phyloP scores from a whole-genome alignment of 2,113 vertebrate genomes.

The Anthoscopus minutus region DNA sequence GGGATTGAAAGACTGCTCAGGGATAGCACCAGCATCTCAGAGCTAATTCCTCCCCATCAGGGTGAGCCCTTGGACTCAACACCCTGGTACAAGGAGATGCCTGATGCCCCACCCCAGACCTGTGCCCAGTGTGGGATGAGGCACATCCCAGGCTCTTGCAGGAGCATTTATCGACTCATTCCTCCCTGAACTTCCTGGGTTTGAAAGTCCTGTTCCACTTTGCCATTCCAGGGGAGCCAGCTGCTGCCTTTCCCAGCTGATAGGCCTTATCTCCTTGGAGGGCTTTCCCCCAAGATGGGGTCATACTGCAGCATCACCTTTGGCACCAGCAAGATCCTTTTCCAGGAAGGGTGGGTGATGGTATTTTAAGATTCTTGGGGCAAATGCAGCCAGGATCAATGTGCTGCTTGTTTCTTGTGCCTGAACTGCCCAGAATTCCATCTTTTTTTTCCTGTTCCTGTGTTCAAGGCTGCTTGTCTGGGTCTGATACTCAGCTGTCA shows the following conservation, averaged over 20 bases:
- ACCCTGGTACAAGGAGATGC: rapidly evolving
- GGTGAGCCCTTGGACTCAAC: background rate
- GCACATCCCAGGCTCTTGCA: too few species aligned
- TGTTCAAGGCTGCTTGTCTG: background rate
- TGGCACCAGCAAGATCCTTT: background rate
- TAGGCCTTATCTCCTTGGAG: background rate
- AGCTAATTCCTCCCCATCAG: background rate
- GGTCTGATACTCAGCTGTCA: background rate
- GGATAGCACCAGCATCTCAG: background rate
- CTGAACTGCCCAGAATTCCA: background rate
- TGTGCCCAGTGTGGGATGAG: background rate
- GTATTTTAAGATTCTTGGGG: background rate
- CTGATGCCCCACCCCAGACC: rapidly evolving
- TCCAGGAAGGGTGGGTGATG: background rate
- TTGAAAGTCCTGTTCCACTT: background rate
- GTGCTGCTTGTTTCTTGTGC: background rate
- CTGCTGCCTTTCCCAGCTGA: background rate
- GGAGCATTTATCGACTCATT: background rate
- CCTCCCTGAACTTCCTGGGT: background rate
- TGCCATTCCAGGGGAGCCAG: background rate
- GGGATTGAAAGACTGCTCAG: background rate
- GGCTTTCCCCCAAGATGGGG: rapidly evolving
- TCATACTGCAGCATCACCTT: background rate
- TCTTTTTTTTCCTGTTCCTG: rapidly evolving
- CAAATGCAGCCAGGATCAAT: background rate